Conservation (phyloP, 2,888 invertebrate genomes). For the Ashinkailepas kermadecensis region DNA sequence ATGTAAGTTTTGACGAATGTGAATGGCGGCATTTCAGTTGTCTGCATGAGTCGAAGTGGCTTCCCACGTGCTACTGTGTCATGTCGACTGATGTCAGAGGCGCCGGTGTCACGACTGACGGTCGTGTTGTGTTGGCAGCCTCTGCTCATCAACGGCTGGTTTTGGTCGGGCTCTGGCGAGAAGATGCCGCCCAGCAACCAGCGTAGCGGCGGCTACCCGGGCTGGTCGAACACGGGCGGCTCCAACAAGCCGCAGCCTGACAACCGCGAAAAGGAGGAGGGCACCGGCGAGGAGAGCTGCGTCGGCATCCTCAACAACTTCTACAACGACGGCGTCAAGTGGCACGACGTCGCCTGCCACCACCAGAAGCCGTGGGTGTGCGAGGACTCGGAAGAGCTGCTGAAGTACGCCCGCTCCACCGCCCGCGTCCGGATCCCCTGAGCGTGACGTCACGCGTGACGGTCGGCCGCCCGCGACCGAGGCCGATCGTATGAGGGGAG, state of each 20-base stretch:
- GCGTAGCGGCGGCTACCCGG: slow-evolving; percentile 32
- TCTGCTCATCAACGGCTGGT: slow-evolving; percentile 79
- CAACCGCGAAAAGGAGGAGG: slow-evolving; percentile 34
- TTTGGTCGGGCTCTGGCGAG: slow-evolving; percentile 88
- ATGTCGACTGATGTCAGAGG: no score
- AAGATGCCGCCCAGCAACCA: slow-evolving; percentile 82
- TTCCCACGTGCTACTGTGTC: no score
- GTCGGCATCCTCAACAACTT: slow-evolving; percentile 82
- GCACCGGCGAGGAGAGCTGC: slow-evolving; percentile 74
- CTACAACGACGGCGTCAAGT: slow-evolving; percentile 85
- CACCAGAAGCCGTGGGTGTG: slow-evolving; percentile 87
- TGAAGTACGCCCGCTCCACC: slow-evolving; percentile 70
- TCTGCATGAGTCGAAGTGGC: no score
- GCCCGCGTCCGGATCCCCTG: slow-evolving; percentile 31
- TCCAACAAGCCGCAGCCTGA: slow-evolving; percentile 33
- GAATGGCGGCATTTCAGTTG: no score
- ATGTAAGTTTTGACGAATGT: no score
- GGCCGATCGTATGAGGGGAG: background rate
- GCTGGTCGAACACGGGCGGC: slow-evolving; percentile 34
- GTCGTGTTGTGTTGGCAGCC: slow-evolving; percentile 50
- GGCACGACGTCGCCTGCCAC: slow-evolving; percentile 90
- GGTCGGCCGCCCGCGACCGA: background rate
- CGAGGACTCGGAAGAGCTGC: slow-evolving; percentile 80
- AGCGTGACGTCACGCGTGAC: background rate
- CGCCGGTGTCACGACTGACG: no score